Base-by-base conservation (phyloP, 2,888 invertebrate species). In the Erebia aethiops region DNA sequence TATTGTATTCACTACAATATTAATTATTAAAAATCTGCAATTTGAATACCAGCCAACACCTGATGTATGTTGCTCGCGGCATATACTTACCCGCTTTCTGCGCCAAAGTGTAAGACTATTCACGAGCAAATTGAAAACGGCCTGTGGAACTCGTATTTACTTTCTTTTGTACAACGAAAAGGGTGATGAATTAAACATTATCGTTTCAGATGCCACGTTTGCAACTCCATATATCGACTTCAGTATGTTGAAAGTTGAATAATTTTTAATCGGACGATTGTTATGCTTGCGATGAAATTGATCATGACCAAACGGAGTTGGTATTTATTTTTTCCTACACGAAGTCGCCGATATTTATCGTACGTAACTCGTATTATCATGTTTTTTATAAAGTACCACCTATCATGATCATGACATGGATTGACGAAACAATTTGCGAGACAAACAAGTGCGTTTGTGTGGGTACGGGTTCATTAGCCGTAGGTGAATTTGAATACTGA, bases 21-120 rank as follows among this genome's bases (percentile, higher is more conserved):
- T 71, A 65, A 68, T 73, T 68, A 71, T 66, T 61, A 68, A 71
- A 71, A 73, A 71, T 69, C 68, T 51, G 52, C 61, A 58, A 65
- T 67, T 63, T 68, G 63, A 61, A 52, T 43, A 35, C 35, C 35
- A 7, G 35, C 65, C n/a, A n/a, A 49, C 62, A 65, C 61, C 71
- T 51, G 43, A 68, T 68, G 52, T 57, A 57, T 54, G 63, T 54
- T 26, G 54, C 49, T 68, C 49, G 63, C n/a, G 66, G 51, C 49
- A 49, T 60, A 66, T 67, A 54, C 52, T 49, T 26, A 26, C 26
- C 56, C 63, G 67, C 67, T 60, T 71, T 68, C 60, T 49, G 61
- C 64, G 52, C 63, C 52, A 58, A 58, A 71, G 67, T 68, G 56
- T 71, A 67, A 62, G 69, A 69, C 61, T 58, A 67, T 63, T 57